Evolutionary conservation across 1,140 invertebrate genomes (phyloP).

Genomic region (Bemisia tabaci): DNA sequence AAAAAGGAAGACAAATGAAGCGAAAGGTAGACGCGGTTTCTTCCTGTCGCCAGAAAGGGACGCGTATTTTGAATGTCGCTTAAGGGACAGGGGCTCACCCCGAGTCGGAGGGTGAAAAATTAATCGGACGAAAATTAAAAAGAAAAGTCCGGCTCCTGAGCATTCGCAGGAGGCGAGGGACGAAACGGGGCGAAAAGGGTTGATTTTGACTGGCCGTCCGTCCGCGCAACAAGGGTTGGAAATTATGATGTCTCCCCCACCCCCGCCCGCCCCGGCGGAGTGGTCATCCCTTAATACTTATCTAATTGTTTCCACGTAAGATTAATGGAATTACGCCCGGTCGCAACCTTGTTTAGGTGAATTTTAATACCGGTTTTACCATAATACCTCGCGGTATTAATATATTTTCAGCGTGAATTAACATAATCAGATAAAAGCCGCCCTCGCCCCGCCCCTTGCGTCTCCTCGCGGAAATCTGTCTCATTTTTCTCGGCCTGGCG

Average conservation of each 20-base stretch:
- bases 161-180: background rate
- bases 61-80: too few species aligned
- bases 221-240: background rate
- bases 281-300: background rate
- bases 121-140: background rate
- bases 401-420: background rate
- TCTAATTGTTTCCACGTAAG: background rate
- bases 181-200: background rate
- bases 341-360: background rate
- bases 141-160: background rate
- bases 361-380: background rate
- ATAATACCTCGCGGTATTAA: background rate
- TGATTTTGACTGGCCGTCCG: background rate
- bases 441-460: background rate
- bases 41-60: too few species aligned
- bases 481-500: too few species aligned
- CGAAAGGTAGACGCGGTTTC: too few species aligned
- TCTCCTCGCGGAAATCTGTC: background rate
- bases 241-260: background rate
- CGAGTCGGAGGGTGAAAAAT: background rate
- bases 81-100: too few species aligned
- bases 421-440: background rate
- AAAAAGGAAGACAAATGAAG: too few species aligned
- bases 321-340: background rate
- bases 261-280: too few species aligned